Base-by-base conservation (phyloP, 2,113 vertebrate genomes). In the Platysternon megacephalum region DNA sequence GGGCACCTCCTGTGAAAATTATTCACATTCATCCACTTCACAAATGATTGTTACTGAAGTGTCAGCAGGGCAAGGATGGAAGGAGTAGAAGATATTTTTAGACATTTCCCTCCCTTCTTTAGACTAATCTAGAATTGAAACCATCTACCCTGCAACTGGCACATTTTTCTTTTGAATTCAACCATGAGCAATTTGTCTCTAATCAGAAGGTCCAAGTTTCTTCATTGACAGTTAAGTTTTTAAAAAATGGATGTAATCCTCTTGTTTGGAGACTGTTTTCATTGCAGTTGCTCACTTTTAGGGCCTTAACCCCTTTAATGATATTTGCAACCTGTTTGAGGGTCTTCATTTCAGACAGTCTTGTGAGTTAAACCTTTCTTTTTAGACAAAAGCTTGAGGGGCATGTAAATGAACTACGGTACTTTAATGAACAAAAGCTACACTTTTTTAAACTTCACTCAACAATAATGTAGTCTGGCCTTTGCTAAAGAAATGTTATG, bases 21-120 rank as follows among this genome's bases (percentile, higher is more conserved):
- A n/a, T 22, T 51, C 79, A 89, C 79, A 42, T 14, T 93, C 88
- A 80, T 46, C 28, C 39, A 83, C 65, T 96, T 48, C 48, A 28
- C 6, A 24, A 85, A 86, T 79, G 72, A 78, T 28, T 91, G 26
- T 46, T 95, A 35, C 78, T n/a, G 79, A 80, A 96, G 93, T 89
- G 19, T 86, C 65, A 85, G 11, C 39, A 94, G 22, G 22, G 42
- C 42, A 79, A 51, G 86, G 29, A 72, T 11, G 35, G 39, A 53
- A 68, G 56, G 42, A n/a, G 9, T 39, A 72, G 22, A 42, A 84
- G 29, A 52, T 49, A 17, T 49, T 8, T 55, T 94, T 44, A 94
- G 88, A 91, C 44, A 11, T 68, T 55, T 52, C 52, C 32, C n/a
- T 12, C 32, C 35, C n/a, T 82, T 88, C 22, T 11, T 95, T 91